These are phyloP conservation scores for Prolemur simus DNA, from an alignment of 2,113 vertebrate species.

Conservation along the genomic window DNA sequence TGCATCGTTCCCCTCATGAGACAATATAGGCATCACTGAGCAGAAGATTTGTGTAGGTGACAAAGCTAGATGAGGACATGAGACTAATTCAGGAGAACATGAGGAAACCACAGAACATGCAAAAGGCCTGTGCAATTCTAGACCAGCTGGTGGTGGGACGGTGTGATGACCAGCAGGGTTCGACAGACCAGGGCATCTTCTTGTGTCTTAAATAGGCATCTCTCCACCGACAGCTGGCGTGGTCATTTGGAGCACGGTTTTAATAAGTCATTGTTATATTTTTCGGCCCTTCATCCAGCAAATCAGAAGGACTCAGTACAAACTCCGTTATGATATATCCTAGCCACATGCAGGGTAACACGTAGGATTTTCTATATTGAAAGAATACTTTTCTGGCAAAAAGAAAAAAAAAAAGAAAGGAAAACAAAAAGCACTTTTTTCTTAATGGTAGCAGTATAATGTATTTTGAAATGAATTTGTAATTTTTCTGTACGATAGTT, in stretches of 20 bases:
- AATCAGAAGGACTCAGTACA: constrained; percentile 71
- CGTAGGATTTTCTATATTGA: constrained; percentile 81
- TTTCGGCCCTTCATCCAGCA: constrained; percentile 67
- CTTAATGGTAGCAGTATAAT: constrained; percentile 91
- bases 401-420: constrained; percentile 76
- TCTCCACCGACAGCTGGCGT: constrained; percentile 47
- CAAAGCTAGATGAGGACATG: background rate
- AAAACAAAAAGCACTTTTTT: constrained; percentile 87
- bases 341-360: constrained; percentile 78
- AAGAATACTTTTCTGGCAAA: constrained; percentile 87
- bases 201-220: constrained; percentile 67
- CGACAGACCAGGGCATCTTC: constrained; percentile 52
- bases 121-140: constrained; percentile 43
- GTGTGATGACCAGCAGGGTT: constrained; percentile 34
- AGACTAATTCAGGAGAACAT: background rate
- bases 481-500: constrained; percentile 95
- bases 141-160: background rate
- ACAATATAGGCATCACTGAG: constrained; percentile 96
- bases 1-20: constrained; percentile 99
- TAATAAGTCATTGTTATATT: constrained; percentile 59
- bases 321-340: constrained; percentile 68
- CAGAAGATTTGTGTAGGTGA: background rate
- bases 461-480: constrained; percentile 98
- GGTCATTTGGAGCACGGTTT: constrained; percentile 43
- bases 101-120: background rate